Percentiles rank a stretch among this genome's conserved stretches.
Conservation (phyloP, 2,797 vertebrate species). For the Eremophila alpestris region DNA sequence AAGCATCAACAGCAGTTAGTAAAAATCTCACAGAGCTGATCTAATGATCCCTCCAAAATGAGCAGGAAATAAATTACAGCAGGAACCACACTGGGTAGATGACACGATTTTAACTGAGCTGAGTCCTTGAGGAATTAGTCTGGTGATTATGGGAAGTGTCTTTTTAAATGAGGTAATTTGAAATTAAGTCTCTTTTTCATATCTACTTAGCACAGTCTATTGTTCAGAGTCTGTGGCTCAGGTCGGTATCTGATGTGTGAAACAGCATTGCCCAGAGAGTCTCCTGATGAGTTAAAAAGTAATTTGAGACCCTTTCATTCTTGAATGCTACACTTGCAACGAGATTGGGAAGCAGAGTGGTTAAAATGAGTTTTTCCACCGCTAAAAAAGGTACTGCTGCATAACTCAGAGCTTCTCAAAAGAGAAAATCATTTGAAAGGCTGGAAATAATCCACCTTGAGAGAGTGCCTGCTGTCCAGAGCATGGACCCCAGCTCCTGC, state of each 20-base stretch:
- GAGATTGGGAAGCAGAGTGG: background rate
- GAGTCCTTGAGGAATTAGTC: background rate
- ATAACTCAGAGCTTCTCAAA: background rate
- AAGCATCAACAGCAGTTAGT: background rate
- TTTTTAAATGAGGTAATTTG: constrained; percentile 20
- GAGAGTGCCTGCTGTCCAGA: background rate
- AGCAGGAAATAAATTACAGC: background rate
- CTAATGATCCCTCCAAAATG: background rate
- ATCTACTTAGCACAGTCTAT: background rate
- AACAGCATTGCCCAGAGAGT: background rate
- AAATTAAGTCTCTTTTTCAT: constrained; percentile 7
- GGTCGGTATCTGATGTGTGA: background rate
- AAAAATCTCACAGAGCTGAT: background rate
- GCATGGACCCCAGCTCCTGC: background rate
- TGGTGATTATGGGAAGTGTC: background rate
- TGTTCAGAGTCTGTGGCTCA: background rate
- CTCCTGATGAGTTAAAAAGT: background rate
- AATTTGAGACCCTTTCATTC: background rate
- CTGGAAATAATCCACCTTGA: background rate
- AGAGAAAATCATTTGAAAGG: background rate
- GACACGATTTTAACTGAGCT: background rate
- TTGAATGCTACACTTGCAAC: background rate
- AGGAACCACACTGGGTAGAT: background rate
- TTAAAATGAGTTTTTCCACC: background rate
- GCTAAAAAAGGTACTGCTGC: background rate